Evolutionary conservation across 2,888 invertebrate species (phyloP), one percentile per base, ranked within the genome.

Genomic region (Syrphus vitripennis): DNA sequence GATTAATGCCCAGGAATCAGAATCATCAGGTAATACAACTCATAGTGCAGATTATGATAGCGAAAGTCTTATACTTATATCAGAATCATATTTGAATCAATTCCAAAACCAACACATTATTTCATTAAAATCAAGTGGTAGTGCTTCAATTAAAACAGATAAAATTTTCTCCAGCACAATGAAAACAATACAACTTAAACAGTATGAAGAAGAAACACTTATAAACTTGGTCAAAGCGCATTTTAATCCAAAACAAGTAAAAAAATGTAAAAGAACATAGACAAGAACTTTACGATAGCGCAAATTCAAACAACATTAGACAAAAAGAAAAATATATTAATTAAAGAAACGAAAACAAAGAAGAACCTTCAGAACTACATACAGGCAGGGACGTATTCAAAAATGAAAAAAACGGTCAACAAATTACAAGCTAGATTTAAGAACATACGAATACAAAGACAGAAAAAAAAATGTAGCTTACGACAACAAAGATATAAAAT

Each of bases 1-100:
- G 4, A 34, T 34, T 34, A 34, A 34, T 34, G 34, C 34, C 34
- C 34, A 34, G 10, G 34, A 34, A 34, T n/a, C n/a, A n/a, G n/a
- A n/a, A n/a, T 34, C 34, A 10, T 34, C 34, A 34, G 34, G 34
- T 34, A 40, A 40, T 40, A 40, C 63, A 74, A 63, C 63, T 48
- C 74, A 74, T 16, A 74, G 63, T 19, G 74, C 59, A 21, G n/a
- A 50, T 3, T 63, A 65, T 12, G 75, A 65, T 29, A 63, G 40
- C n/a, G n/a, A 40, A 26, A 40, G 63, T 29, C 42, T 65, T 16
- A 75, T 75, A 26, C 55, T 55, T 12, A 75, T 75, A n/a, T 37
- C 59, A 9, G 59, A 59, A 37, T 59, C 59, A 59, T 21, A 5
- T 14, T n/a, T 37, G 40, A 59, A 59, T 21, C 16, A 37, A 21